These are phyloP conservation scores for Tamias sibiricus DNA, from an alignment of 2,113 vertebrate species.

Conservation along the genomic window DNA sequence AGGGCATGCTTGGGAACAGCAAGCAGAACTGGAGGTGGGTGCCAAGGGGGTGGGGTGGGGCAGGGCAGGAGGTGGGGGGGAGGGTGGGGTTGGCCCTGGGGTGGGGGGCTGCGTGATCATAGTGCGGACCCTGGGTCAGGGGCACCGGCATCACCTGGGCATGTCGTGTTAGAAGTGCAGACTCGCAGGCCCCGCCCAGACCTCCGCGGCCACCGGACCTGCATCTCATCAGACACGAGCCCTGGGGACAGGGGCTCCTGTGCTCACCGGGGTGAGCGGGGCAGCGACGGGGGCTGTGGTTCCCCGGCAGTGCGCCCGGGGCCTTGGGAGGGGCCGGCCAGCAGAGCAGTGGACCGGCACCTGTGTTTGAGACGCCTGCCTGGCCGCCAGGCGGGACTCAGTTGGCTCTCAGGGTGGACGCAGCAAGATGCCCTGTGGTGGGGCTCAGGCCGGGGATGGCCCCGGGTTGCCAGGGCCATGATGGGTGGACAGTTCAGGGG, in stretches of 20 bases:
- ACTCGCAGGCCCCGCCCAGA: background rate
- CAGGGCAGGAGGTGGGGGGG: background rate
- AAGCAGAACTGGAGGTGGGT: background rate
- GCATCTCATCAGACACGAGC: rapidly evolving
- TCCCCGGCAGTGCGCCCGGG: background rate
- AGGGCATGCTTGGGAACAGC: background rate
- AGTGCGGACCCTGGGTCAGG: too few relatives aligned
- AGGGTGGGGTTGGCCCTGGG: too few relatives aligned
- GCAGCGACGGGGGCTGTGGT: rapidly evolving
- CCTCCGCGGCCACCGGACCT: background rate
- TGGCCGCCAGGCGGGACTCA: background rate
- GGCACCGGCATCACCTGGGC: background rate
- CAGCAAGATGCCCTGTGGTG: rapidly evolving
- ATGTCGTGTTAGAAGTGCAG: background rate
- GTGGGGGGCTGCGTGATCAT: too few relatives aligned
- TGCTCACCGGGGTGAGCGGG: background rate
- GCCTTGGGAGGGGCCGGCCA: background rate
- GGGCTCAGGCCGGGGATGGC: background rate
- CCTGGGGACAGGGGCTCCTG: too few relatives aligned
- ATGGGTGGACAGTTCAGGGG: rapidly evolving
- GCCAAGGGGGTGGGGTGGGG: too few relatives aligned
- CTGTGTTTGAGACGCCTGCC: background rate
- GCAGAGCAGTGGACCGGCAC: too few relatives aligned
- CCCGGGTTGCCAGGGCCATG: rapidly evolving
- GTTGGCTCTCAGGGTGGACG: rapidly evolving